Evolutionary conservation across 1,140 invertebrate species (phyloP).

Genomic region (Zaprionus vittiger): DNA sequence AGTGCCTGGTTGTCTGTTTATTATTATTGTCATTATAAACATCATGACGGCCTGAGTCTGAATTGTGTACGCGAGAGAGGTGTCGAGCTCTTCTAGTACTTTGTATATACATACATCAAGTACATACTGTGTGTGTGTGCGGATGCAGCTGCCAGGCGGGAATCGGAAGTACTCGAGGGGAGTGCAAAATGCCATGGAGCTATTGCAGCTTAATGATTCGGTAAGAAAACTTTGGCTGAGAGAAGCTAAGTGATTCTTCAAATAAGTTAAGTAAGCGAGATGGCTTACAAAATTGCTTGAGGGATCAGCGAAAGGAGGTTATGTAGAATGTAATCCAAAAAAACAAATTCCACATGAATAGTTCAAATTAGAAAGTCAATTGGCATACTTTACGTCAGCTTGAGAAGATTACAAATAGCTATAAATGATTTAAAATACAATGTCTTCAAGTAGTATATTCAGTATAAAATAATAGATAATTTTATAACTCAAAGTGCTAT

Average conservation of each 20-base stretch:
- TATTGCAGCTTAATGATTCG: conserved; percentile 12
- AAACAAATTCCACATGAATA: no score
- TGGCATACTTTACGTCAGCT: no score
- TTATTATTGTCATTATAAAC: conserved; percentile 66
- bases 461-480: no score
- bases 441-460: no score
- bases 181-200: not conserved
- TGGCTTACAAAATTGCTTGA: not conserved
- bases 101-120: conserved; percentile 11
- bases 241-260: not conserved
- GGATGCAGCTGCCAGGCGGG: conserved; percentile 16
- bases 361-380: no score
- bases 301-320: not conserved
- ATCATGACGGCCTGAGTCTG: conserved; percentile 37
- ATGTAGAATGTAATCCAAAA: not conserved
- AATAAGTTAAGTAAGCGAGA: not conserved
- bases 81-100: not conserved
- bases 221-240: not conserved
- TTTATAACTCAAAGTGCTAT: no score
- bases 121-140: not conserved
- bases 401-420: no score
- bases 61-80: conserved; percentile 6
- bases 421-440: no score
- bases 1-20: conserved; percentile 52
- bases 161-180: conserved; percentile 13